Evolutionary conservation across 2,888 invertebrate species (phyloP), one percentile per base, ranked within the genome.

Genomic region (Formica aserva): DNA sequence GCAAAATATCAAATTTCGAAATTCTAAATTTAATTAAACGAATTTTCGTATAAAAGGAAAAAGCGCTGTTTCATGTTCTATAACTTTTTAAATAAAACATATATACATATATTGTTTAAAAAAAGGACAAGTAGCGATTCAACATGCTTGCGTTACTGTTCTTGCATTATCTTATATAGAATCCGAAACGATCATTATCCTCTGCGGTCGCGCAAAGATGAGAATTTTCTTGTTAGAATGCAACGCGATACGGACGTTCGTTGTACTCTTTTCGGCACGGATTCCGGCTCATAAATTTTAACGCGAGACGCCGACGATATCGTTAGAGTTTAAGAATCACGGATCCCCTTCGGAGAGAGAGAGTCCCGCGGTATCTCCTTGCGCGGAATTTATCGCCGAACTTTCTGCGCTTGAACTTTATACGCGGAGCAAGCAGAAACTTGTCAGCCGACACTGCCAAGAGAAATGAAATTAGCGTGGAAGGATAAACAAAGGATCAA

Each of bases 391-490:
- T 80, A 80, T 80, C 78, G 60, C 38, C 57, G 35, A 80, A 80
- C 78, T 80, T 72, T 13, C 60, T 35, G 45, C 22, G 72, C 72
- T 72, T 72, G 72, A 80, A 80, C 78, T 80, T 80, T 80, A 80
- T 71, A 72, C 60, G 9, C 60, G 45, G 4, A 45, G 72, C 71
- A 72, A 80, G 55, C 32, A 48, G 63, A 32, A 74, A 84, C 52
- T 71, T 74, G 63, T 69, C 18, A 67, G 57, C 60, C 15, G 60
- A 57, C 41, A 72, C 77, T 71, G 35, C 77, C 63, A 88, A 76
- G 88, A 87, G 78, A 88, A 86, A 82, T 84, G 78, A 84, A 86
- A 87, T 87, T 84, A 86, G 82, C 81, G 80, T 84, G 77, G 80
- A 84, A 88, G 71, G 77, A 87, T 77, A 29, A 41, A 41, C 55